Evolutionary conservation across 2,888 invertebrate species (phyloP), one percentile per base, ranked within the genome.

Genomic region (Epirrhoe tristata): DNA sequence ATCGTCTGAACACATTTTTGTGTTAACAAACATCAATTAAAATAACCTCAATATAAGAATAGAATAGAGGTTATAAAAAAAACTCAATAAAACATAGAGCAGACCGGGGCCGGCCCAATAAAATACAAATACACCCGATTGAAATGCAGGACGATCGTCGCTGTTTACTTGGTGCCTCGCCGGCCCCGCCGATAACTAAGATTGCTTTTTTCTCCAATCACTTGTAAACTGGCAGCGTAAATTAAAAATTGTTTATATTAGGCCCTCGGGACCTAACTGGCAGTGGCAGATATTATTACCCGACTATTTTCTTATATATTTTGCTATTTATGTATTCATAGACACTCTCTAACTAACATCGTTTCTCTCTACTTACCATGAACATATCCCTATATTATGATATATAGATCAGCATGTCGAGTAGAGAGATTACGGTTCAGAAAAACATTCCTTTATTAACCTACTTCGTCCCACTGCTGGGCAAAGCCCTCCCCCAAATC

Each of bases 71-170:
- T 85, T 84, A 86, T 88, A 88, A 89, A 88, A 87, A 58, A 81
- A 85, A 84, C 81, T 87, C 85, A 87, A 90, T 90, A 90, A 88
- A 87, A 86, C 81, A 83, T 86, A 84, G 85, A 86, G 87, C 87
- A 84, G 80, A 81, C 81, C 81, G 83, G 81, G 77, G 77, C 75
- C 78, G 80, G 86, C 84, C 83, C 91, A 89, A 91, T 92, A 91
- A 91, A 91, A 89, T 88, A 91, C 90, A 92, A 91, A 91, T 88
- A 90, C 84, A 85, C 74, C 79, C 89, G 89, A 91, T 92, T 91
- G 92, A 91, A 92, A 91, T 90, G 88, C 92, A 91, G 88, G 88
- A 87, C 88, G 84, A 84, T 79, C 78, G 78, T 78, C 53, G 80
- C 84, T 89, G 90, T 91, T 91, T 91, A 87, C 90, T 89, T 84